Conservation (phyloP, 2,888 invertebrate species). For the Pollenia labialis region DNA sequence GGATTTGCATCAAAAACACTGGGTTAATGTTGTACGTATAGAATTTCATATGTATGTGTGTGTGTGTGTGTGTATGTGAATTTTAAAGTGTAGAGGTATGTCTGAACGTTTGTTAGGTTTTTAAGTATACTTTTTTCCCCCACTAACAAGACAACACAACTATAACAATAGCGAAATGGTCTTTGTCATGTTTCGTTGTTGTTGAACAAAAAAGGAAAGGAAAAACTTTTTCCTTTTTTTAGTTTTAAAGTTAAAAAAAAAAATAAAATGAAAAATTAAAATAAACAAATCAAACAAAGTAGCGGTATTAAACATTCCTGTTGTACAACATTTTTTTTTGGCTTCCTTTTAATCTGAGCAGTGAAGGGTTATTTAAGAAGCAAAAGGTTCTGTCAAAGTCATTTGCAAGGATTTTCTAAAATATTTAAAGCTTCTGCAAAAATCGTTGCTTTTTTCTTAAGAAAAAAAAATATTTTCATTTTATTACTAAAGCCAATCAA, state of each 20-base stretch:
- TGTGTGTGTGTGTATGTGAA: neutral
- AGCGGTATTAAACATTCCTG: slow-evolving; percentile 56
- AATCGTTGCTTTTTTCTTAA: too few species aligned
- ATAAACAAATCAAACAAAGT: slow-evolving; percentile 61
- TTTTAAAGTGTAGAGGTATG: neutral
- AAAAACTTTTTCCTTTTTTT: slow-evolving; percentile 24
- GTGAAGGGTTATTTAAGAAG: slow-evolving; percentile 47
- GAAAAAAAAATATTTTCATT: too few species aligned
- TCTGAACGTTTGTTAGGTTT: slow-evolving; percentile 1
- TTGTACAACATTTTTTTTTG: slow-evolving; percentile 30
- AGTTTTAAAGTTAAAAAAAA: slow-evolving; percentile 10
- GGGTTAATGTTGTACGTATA: slow-evolving; percentile 57
- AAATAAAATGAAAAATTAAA: slow-evolving; percentile 38
- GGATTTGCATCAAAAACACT: slow-evolving; percentile 45
- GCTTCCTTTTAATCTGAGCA: slow-evolving; percentile 4
- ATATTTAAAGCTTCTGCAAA: slow-evolving; percentile 21
- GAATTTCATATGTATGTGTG: neutral
- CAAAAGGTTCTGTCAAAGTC: slow-evolving; percentile 56
- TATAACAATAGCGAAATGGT: slow-evolving; percentile 13
- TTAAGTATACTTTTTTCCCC: slow-evolving; percentile 47
- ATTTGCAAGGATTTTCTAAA: slow-evolving; percentile 51
- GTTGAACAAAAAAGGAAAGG: neutral
- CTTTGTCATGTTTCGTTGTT: slow-evolving; percentile 58
- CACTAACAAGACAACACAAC: slow-evolving; percentile 40
- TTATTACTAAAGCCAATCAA: too few species aligned